phyloP scores from a whole-genome alignment of 2,113 vertebrate species.

The Physeter macrocephalus region DNA sequence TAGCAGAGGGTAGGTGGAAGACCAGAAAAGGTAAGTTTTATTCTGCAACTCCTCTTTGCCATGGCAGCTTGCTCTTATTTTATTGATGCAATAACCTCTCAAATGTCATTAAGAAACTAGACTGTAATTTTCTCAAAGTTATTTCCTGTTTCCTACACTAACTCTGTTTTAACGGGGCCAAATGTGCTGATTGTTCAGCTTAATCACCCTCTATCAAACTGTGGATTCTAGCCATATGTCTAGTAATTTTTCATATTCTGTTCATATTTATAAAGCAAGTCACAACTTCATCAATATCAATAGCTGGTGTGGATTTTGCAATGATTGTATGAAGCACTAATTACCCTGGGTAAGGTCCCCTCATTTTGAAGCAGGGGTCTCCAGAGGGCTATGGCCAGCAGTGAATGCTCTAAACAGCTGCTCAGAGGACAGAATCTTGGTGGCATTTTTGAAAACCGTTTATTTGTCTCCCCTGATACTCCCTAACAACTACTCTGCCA shows the following conservation, averaged over 20 bases:
- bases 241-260: conserved; percentile 12
- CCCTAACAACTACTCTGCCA: not conserved
- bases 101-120: conserved; percentile 28
- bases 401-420: not conserved
- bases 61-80: conserved; percentile 33
- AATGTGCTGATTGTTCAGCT: conserved; percentile 17
- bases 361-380: not conserved
- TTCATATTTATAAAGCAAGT: conserved; percentile 26
- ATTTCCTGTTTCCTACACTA: conserved; percentile 40
- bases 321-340: not conserved
- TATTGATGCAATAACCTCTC: conserved; percentile 13
- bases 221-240: not conserved
- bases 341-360: not conserved
- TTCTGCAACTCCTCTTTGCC: not conserved
- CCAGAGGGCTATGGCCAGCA: not conserved
- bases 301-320: not conserved
- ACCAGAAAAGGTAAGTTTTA: not conserved
- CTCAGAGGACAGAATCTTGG: not conserved
- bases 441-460: not conserved
- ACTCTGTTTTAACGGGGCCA: not conserved
- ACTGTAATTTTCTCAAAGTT: conserved; percentile 36
- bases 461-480: not conserved
- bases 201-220: conserved; percentile 36
- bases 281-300: not conserved
- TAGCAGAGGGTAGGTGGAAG: not conserved